Conservation (phyloP, 2,888 invertebrate genomes). For the Papilio demoleus region DNA sequence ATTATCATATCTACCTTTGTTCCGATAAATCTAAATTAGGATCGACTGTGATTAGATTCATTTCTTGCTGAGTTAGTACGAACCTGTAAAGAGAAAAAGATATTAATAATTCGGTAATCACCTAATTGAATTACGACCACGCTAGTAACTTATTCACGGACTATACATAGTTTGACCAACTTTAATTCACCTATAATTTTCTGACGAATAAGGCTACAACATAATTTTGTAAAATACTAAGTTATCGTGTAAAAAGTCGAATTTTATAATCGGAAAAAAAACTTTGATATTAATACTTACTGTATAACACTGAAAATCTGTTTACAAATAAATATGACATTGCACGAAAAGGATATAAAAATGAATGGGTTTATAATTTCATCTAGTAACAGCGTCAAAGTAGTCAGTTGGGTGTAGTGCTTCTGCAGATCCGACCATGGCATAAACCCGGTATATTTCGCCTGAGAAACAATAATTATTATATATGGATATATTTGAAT, state of each 20-base stretch:
- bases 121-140: too few relatives aligned
- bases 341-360: conserved; percentile 33
- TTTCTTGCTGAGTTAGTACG: conserved; percentile 5
- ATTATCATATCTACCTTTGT: background rate
- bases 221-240: too few relatives aligned
- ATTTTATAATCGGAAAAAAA: background rate
- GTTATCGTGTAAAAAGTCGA: too few relatives aligned
- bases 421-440: conserved; percentile 36
- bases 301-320: conserved; percentile 35
- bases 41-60: background rate
- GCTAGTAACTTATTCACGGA: too few relatives aligned
- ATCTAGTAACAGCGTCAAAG: conserved; percentile 26
- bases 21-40: background rate
- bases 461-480: conserved; percentile 15
- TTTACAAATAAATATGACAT: conserved; percentile 36
- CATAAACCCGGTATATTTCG: conserved; percentile 17
- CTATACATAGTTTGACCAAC: too few relatives aligned
- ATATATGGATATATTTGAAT: background rate
- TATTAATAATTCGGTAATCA: background rate
- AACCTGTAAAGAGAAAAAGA: conserved; percentile 21
- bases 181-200: too few relatives aligned
- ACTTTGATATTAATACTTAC: conserved; percentile 21
- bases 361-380: conserved; percentile 38
- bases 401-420: conserved; percentile 31
- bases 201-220: too few relatives aligned